phyloP scores from a whole-genome alignment of 2,888 invertebrate genomes.

The Blomia tropicalis region DNA sequence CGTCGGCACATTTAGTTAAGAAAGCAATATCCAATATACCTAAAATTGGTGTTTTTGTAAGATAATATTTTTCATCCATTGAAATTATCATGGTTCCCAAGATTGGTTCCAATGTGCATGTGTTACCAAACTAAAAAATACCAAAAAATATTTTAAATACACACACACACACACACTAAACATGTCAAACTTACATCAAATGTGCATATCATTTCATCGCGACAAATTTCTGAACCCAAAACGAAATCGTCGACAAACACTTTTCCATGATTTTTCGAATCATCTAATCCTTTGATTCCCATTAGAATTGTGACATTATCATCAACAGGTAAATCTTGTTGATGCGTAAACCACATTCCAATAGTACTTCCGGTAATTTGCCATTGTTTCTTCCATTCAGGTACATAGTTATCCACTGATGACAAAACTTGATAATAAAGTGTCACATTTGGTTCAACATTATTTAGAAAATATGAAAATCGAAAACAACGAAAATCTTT shows the following conservation, averaged over 20 bases:
- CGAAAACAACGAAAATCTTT: background rate
- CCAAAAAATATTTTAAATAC: background rate
- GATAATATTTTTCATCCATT: background rate
- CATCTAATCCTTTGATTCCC: background rate
- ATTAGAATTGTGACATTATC: background rate
- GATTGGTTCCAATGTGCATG: background rate
- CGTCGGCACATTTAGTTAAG: background rate
- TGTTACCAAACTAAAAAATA: background rate
- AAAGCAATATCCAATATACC: background rate
- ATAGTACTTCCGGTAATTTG: background rate
- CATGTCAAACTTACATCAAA: slow-evolving; percentile 1
- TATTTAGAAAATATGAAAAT: background rate
- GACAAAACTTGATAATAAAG: too few relatives aligned
- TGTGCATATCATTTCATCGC: background rate
- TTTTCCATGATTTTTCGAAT: background rate
- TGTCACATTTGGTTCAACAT: background rate
- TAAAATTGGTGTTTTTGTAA: background rate
- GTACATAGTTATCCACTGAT: too few relatives aligned
- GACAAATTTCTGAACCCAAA: background rate
- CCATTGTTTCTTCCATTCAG: too few relatives aligned
- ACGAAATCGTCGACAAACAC: background rate
- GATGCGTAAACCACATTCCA: slow-evolving; percentile 4
- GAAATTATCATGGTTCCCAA: background rate
- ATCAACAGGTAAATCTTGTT: background rate
- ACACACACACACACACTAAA: too few relatives aligned